Conservation (phyloP, 1,140 invertebrate species). For the Ectropis grisescens region DNA sequence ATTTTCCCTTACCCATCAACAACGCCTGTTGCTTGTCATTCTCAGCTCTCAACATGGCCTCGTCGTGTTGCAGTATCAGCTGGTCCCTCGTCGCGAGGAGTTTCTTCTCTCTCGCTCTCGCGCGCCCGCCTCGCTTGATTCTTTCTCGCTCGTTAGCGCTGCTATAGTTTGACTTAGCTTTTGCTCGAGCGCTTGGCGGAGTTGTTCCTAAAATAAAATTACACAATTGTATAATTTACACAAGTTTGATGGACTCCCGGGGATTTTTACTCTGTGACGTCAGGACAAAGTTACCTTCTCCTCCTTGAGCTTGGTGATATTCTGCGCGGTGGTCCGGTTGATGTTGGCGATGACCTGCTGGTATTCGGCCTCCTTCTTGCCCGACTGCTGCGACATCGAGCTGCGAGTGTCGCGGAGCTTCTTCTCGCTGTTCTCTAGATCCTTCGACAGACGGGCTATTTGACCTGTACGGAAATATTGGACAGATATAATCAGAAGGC, state of each 20-base stretch:
- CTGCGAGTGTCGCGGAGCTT: constrained; percentile 80
- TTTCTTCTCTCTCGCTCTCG: constrained; percentile 80
- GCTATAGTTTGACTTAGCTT: constrained; percentile 79
- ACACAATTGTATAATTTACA: not conserved
- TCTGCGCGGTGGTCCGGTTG: constrained; percentile 81
- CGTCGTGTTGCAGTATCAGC: constrained; percentile 86
- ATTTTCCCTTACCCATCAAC: constrained; percentile 81
- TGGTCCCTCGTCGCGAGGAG: constrained; percentile 82
- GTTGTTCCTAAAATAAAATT: constrained; percentile 71
- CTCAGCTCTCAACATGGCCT: constrained; percentile 84
- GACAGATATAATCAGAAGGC: too few species aligned
- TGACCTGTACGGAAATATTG: constrained; percentile 63
- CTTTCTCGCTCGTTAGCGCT: constrained; percentile 80
- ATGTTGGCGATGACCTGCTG: constrained; percentile 79
- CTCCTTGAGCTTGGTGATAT: constrained; percentile 80
- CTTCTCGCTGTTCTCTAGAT: constrained; percentile 82
- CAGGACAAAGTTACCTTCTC: too few species aligned
- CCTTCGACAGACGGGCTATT: constrained; percentile 77
- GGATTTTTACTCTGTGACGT: too few species aligned
- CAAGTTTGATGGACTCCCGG: too few species aligned
- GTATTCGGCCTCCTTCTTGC: constrained; percentile 83
- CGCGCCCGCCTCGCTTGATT: constrained; percentile 79
- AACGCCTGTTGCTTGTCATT: constrained; percentile 92
- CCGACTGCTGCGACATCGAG: constrained; percentile 77
- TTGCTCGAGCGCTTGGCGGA: constrained; percentile 79